Percentiles rank a stretch among this genome's conserved stretches.
phyloP scores from a whole-genome alignment of 2,888 invertebrate species.

The Drosophila meridionalis region DNA sequence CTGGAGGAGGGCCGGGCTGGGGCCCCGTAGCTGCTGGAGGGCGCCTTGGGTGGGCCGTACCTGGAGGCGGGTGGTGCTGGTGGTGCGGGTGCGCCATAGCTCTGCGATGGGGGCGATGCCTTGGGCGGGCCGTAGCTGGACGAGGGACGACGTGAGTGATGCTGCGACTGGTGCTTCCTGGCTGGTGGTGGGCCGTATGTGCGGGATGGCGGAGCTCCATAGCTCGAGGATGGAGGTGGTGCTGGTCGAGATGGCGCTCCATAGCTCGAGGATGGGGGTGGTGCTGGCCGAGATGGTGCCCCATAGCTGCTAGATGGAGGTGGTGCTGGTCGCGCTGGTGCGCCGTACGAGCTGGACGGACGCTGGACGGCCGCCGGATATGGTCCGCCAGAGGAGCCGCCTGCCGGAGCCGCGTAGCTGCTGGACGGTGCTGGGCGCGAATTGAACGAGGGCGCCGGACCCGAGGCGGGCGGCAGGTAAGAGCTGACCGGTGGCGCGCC shows the following conservation, averaged over 20 bases:
- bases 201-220: conserved; percentile 76
- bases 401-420: conserved; percentile 84
- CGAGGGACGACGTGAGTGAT: conserved; percentile 84
- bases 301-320: conserved; percentile 82
- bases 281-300: conserved; percentile 57
- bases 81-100: conserved; percentile 86
- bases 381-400: conserved; percentile 38
- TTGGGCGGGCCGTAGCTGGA: conserved; percentile 85
- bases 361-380: conserved; percentile 1
- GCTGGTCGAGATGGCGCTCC: conserved; percentile 75
- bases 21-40: conserved; percentile 70
- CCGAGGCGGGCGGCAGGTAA: conserved; percentile 86
- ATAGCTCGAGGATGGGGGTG: conserved; percentile 68
- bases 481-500: conserved; percentile 86
- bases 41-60: conserved; percentile 73
- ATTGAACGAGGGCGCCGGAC: conserved; percentile 82
- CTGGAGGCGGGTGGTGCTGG: conserved; percentile 66
- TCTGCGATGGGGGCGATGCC: conserved; percentile 73
- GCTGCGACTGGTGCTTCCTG: conserved; percentile 77
- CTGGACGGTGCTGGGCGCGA: conserved; percentile 68
- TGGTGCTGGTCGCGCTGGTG: conserved; percentile 68
- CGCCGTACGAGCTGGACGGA: conserved; percentile 45
- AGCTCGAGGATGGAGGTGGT: conserved; percentile 76
- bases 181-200: conserved; percentile 83
- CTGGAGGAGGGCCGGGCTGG: conserved; percentile 84